phyloP scores from a whole-genome alignment of 1,140 invertebrate genomes.

The Trachymyrmex cornetzi region DNA sequence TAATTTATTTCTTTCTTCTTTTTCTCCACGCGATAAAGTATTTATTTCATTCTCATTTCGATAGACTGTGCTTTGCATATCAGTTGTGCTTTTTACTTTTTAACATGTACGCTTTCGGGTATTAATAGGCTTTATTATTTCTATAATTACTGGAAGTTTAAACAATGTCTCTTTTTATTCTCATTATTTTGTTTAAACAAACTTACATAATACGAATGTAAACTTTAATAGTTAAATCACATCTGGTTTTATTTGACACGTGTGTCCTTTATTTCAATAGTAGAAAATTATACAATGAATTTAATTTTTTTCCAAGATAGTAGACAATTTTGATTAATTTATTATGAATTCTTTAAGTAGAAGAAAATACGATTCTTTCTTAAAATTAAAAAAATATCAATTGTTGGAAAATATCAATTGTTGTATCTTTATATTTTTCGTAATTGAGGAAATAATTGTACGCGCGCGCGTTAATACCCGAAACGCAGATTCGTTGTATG shows the following conservation, averaged over 20 bases:
- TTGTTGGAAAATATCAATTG: not conserved
- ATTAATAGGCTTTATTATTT: conserved; percentile 30
- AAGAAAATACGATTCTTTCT: not conserved
- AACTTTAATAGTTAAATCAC: conserved; percentile 12
- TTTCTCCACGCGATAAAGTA: not conserved
- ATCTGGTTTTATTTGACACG: not conserved
- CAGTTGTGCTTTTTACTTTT: conserved; percentile 28
- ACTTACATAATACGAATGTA: not conserved
- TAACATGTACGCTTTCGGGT: not conserved
- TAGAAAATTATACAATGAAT: not conserved
- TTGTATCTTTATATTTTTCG: not conserved
- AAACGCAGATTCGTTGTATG: not conserved
- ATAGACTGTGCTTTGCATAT: conserved; percentile 43
- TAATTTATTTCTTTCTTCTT: conserved; percentile 41
- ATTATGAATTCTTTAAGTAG: not conserved
- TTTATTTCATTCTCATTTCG: not conserved
- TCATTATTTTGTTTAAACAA: not conserved
- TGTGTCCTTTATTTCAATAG: not conserved
- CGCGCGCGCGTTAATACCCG: conserved; percentile 16
- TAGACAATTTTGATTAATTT: not conserved
- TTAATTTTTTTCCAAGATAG: conserved; percentile 4
- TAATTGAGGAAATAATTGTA: conserved; percentile 5
- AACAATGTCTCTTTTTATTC: not conserved
- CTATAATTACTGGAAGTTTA: conserved; percentile 5
- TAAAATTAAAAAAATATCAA: not conserved